A percentile compares a stretch with the other conserved stretches of the same genome.
Conservation (phyloP, 2,797 vertebrate genomes). For the Chrosomus eos region DNA sequence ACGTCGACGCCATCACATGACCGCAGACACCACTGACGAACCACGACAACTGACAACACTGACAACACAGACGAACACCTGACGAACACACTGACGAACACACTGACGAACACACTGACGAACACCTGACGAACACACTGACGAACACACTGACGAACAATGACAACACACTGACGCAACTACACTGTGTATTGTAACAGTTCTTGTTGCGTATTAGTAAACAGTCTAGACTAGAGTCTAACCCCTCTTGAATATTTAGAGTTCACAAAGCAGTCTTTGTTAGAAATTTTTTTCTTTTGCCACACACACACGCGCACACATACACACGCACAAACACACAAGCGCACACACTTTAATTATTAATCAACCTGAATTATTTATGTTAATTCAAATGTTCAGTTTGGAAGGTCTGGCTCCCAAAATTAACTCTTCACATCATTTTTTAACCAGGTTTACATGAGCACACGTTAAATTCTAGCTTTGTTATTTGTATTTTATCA, state of each 20-base stretch:
- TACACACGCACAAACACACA: not conserved
- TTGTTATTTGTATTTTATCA: too few species aligned
- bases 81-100: too few species aligned
- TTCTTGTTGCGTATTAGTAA: conserved; percentile 10
- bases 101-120: too few species aligned
- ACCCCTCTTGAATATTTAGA: conserved; percentile 25
- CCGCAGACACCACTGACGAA: too few species aligned
- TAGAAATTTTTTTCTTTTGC: conserved; percentile 12
- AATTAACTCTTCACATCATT: not conserved
- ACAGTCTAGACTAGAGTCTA: not conserved
- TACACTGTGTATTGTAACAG: too few species aligned
- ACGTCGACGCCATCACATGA: too few species aligned
- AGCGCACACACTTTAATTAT: conserved; percentile 8
- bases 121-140: too few species aligned
- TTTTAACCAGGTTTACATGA: not conserved
- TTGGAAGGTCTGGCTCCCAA: not conserved
- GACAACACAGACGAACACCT: too few species aligned
- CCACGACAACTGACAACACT: too few species aligned
- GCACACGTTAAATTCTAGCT: not conserved
- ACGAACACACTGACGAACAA: too few species aligned
- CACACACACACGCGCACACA: not conserved
- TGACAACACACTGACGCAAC: too few species aligned
- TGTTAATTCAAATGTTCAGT: not conserved
- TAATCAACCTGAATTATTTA: conserved; percentile 1
- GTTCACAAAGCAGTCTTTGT: conserved; percentile 56